These are phyloP conservation scores for Drosophila nigricruria DNA, from an alignment of 2,888 invertebrate genomes.

Conservation along the genomic window DNA sequence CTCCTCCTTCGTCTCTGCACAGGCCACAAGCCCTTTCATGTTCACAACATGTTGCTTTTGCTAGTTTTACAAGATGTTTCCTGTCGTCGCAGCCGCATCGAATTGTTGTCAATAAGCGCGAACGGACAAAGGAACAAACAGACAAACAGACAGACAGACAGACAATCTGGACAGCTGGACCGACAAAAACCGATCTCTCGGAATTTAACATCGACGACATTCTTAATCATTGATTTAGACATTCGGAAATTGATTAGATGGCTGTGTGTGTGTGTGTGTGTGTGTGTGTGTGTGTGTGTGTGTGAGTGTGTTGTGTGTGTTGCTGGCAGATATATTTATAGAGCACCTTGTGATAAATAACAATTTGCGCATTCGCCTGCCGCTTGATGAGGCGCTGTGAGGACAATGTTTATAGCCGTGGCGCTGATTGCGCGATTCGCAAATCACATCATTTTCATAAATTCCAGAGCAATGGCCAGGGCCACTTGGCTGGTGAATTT, in stretches of 20 bases:
- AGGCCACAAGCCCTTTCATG: conserved; percentile 70
- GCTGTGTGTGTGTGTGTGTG: neutral
- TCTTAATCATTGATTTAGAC: conserved; percentile 82
- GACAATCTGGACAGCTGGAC: conserved; percentile 7
- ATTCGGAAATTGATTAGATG: conserved; percentile 80
- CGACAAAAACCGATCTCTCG: conserved; percentile 30
- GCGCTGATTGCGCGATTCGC: conserved; percentile 73
- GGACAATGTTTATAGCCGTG: conserved; percentile 69
- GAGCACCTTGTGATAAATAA: conserved; percentile 74
- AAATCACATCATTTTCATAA: conserved; percentile 73
- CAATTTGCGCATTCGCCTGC: conserved; percentile 65
- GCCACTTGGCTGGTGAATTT: conserved; percentile 70
- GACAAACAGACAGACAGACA: conserved; percentile 19
- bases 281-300: neutral
- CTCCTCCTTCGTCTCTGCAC: neutral
- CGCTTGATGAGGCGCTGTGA: conserved; percentile 62
- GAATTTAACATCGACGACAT: conserved; percentile 63
- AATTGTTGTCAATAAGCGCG: conserved; percentile 85
- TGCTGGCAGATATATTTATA: conserved; percentile 57
- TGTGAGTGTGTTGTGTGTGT: conserved; percentile 16
- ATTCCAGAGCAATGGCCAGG: conserved; percentile 67
- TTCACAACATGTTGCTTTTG: conserved; percentile 83
- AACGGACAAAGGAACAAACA: conserved; percentile 35
- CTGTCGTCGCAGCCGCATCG: conserved; percentile 85
- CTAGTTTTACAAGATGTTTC: conserved; percentile 85